A percentile compares a stretch with the other conserved stretches of the same genome.
Evolutionary conservation across 2,113 vertebrate genomes (phyloP).

Genomic region (Bubo scandiacus): DNA sequence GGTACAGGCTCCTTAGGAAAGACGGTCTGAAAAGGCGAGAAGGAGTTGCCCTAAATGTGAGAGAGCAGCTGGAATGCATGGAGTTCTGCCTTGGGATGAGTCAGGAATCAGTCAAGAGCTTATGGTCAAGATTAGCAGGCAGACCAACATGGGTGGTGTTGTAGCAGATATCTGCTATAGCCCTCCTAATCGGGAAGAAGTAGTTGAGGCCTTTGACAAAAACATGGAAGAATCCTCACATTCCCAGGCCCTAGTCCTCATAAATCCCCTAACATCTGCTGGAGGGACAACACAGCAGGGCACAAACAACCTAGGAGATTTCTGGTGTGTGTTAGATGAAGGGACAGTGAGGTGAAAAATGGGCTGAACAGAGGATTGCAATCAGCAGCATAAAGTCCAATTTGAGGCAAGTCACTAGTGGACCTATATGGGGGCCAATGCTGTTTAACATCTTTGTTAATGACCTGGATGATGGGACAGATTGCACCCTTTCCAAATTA

Average conservation of each 20-base stretch:
- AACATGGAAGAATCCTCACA: not conserved
- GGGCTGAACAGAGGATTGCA: not conserved
- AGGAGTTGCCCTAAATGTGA: not conserved
- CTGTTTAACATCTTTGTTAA: not conserved
- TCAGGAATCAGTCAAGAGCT: not conserved
- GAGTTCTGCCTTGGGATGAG: not conserved
- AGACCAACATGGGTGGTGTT: not conserved
- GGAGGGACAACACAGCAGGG: not conserved
- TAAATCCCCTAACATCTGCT: not conserved
- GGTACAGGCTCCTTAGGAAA: not conserved
- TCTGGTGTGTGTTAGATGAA: not conserved
- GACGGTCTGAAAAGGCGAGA: not conserved
- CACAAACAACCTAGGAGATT: not conserved
- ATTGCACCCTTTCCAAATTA: not conserved
- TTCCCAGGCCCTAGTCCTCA: not conserved
- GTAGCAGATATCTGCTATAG: not conserved
- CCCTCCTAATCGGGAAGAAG: not conserved
- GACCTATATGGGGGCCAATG: not conserved
- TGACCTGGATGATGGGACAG: not conserved
- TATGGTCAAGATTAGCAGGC: not conserved
- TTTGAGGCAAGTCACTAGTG: not conserved
- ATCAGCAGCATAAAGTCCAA: not conserved
- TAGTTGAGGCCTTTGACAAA: not conserved
- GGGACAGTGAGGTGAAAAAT: not conserved
- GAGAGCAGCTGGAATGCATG: not conserved